Evolutionary conservation across 2,888 invertebrate genomes (phyloP), one percentile per base, ranked within the genome.

Genomic region (Dynastes grantii): DNA sequence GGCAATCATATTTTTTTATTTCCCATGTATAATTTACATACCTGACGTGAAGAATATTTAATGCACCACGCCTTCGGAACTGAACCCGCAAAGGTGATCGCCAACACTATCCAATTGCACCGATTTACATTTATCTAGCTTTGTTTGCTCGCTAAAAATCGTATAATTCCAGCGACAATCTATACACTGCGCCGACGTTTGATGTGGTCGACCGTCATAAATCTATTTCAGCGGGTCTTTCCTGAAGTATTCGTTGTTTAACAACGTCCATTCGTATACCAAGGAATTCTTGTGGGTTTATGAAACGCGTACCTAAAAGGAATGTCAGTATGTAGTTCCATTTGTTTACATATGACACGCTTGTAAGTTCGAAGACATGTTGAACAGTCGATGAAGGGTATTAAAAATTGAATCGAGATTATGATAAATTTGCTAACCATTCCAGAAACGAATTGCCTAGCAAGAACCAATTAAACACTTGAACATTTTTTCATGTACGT

Each of bases 211-310:
- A 6, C 61, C 37, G 73, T n/a, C 53, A 45, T 73, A 58, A 53
- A 45, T 73, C 58, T 73, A 40, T 40, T 61, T 22, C 9, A 73
- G 16, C 40, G 58, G 58, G 40, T 73, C 37, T 73, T 68, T 73
- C 22, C 29, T 3, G 32, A 58, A 55, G 58, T 32, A n/a, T 32
- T 37, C 55, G 37, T 32, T 71, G 9, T 55, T 71, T 71, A 40
- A 9, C 8, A 11, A 58, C 55, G 45, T 6, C 2, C n/a, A 9
- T 40, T n/a, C 5, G 22, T 58, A 58, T 53, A 16, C 8, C 22
- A 9, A 61, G 40, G 73, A 73, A 73, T 73, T 73, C 58, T 16
- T 61, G 73, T 73, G 27, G 58, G 73, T 22, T 73, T 61, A 68
- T 6, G 68, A 27, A 68, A 63, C 27, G 29, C 63, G n/a, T 63